phyloP scores from a whole-genome alignment of 1,140 invertebrate species.

The Homalodisca vitripennis region DNA sequence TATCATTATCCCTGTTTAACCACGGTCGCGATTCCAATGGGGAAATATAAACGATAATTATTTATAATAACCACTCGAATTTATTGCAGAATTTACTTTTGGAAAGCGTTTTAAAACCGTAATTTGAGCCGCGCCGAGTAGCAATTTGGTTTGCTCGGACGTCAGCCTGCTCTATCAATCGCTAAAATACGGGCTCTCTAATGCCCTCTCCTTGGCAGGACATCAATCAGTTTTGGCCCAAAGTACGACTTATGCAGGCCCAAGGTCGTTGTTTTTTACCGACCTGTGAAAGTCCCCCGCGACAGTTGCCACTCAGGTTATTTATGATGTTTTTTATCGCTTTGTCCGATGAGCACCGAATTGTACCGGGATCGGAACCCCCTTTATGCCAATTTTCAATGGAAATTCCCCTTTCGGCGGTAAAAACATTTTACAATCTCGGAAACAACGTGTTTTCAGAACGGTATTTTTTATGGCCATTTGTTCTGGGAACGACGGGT shows the following conservation, averaged over 20 bases:
- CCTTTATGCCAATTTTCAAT: constrained; percentile 23
- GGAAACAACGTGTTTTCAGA: no score
- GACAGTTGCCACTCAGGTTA: constrained; percentile 21
- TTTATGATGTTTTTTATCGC: constrained; percentile 21
- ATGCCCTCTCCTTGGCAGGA: background rate
- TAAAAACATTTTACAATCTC: constrained; percentile 15
- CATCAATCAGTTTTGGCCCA: background rate
- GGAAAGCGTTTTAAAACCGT: constrained; percentile 6
- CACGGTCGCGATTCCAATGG: background rate
- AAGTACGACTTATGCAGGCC: constrained; percentile 11
- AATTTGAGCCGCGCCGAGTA: constrained; percentile 12
- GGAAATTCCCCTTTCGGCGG: constrained; percentile 8
- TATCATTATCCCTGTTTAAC: background rate
- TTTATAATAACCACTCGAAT: constrained; percentile 12
- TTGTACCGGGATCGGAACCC: background rate
- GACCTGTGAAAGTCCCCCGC: constrained; percentile 7
- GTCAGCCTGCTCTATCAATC: background rate
- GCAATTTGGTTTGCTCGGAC: constrained; percentile 1
- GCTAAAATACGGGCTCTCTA: constrained; percentile 6
- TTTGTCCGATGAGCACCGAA: background rate
- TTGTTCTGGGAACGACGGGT: no score
- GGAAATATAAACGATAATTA: constrained; percentile 14
- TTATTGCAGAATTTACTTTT: constrained; percentile 26
- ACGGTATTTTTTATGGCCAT: no score
- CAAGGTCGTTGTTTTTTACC: constrained; percentile 14